phyloP scores from a whole-genome alignment of 2,888 invertebrate species.

The Dynastes maya region DNA sequence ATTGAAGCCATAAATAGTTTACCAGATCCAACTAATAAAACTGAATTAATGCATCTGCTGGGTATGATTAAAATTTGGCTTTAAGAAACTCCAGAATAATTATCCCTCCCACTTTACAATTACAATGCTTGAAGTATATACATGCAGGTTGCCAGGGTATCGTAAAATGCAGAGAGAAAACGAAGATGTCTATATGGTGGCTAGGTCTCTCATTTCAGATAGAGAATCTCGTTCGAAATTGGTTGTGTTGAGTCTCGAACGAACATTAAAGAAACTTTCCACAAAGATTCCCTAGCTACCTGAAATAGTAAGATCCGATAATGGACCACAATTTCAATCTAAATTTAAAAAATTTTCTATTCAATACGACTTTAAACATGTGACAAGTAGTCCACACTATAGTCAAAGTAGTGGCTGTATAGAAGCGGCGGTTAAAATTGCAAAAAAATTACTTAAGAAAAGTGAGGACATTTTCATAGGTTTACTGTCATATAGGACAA shows the following conservation, averaged over 20 bases:
- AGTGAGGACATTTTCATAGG: too few relatives aligned
- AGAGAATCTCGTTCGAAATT: constrained; percentile 52
- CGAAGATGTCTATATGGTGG: constrained; percentile 51
- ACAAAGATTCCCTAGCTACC: constrained; percentile 47
- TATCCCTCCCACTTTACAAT: constrained; percentile 46
- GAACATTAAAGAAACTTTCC: constrained; percentile 52
- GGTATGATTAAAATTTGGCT: not conserved
- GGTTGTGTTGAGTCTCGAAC: constrained; percentile 51
- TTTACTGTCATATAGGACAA: too few relatives aligned
- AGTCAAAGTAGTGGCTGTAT: not conserved
- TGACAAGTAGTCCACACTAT: constrained; percentile 13
- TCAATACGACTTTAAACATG: constrained; percentile 35
- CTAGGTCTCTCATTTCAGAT: constrained; percentile 52
- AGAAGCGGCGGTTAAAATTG: too few relatives aligned
- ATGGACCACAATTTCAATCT: constrained; percentile 57
- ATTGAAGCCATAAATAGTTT: not conserved
- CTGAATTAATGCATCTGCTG: not conserved
- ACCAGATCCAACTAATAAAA: constrained; percentile 1
- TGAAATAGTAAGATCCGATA: constrained; percentile 53
- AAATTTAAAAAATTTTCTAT: constrained; percentile 53
- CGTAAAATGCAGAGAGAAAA: constrained; percentile 48
- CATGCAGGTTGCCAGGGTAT: constrained; percentile 52
- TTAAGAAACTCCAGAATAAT: constrained; percentile 34
- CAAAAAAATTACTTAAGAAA: too few relatives aligned
- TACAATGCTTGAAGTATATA: constrained; percentile 38